These are phyloP conservation scores for Galerucella pusilla DNA, from an alignment of 2,888 invertebrate genomes.

Conservation along the genomic window DNA sequence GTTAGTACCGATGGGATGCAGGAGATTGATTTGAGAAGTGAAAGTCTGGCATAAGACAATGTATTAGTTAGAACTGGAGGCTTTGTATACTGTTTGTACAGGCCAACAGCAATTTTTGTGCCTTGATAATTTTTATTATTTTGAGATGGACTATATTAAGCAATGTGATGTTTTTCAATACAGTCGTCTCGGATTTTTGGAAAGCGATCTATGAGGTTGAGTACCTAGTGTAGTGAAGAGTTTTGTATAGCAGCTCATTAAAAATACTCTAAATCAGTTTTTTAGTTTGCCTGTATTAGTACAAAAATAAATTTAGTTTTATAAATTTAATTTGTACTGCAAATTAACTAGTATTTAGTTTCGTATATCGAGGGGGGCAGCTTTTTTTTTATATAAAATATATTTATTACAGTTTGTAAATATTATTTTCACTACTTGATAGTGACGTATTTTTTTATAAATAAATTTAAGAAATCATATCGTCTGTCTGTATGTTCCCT, in stretches of 20 bases:
- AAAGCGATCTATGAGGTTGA: no score
- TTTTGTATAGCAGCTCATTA: no score
- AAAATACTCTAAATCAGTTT: no score
- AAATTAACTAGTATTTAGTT: not conserved
- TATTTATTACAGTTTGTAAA: constrained; percentile 4
- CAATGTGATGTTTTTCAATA: no score
- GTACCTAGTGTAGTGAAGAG: not conserved
- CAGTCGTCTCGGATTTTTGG: no score
- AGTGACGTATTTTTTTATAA: not conserved
- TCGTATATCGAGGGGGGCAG: not conserved
- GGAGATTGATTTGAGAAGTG: constrained; percentile 50
- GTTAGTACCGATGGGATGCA: constrained; percentile 44
- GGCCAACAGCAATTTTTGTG: no score
- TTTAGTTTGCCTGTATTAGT: not conserved
- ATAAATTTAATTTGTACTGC: constrained; percentile 4
- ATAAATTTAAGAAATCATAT: not conserved
- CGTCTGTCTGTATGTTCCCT: not conserved
- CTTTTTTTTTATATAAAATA: not conserved
- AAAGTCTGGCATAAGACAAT: constrained; percentile 46
- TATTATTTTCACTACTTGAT: not conserved
- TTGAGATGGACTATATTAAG: no score
- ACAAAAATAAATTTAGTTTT: not conserved
- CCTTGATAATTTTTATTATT: no score
- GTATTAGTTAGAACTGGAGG: not conserved
- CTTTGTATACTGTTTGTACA: not conserved